Percentiles rank a stretch among this genome's conserved stretches.
Conservation (phyloP, 2,888 invertebrate species). For the Chrysina gloriosa region DNA sequence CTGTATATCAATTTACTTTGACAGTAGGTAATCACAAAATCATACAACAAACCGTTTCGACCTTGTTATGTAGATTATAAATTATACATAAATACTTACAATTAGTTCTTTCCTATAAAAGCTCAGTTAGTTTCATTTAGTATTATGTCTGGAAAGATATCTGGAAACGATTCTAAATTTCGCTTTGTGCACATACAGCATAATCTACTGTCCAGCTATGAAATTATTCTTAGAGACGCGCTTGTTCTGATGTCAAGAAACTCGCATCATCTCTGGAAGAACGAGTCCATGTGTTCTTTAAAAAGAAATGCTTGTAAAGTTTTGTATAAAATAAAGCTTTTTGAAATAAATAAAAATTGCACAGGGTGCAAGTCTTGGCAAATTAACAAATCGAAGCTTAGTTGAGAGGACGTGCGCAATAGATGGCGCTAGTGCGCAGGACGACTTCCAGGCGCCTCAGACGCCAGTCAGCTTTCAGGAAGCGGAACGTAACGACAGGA, state of each 20-base stretch:
- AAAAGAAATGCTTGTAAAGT: background rate
- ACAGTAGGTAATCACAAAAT: too few relatives aligned
- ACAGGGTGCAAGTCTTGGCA: conserved; percentile 49
- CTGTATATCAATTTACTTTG: too few relatives aligned
- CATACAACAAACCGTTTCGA: too few relatives aligned
- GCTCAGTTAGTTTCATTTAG: too few relatives aligned
- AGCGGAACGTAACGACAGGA: conserved; percentile 51
- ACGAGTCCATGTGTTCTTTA: too few relatives aligned
- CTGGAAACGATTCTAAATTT: background rate
- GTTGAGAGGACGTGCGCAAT: conserved; percentile 64
- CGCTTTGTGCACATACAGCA: background rate
- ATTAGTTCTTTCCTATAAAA: too few relatives aligned
- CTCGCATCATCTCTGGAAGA: too few relatives aligned
- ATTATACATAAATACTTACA: too few relatives aligned
- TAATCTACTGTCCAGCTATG: background rate
- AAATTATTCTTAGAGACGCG: background rate
- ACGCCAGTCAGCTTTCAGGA: conserved; percentile 62
- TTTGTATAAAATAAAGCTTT: conserved; percentile 25
- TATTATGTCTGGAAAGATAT: too few relatives aligned
- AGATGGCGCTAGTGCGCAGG: conserved; percentile 66
- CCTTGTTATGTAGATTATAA: too few relatives aligned
- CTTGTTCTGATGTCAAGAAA: too few relatives aligned
- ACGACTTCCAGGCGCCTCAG: conserved; percentile 63
- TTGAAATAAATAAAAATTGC: conserved; percentile 39
- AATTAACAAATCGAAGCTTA: conserved; percentile 64